phyloP scores from a whole-genome alignment of 2,888 invertebrate genomes.

The Pterostichus niger region DNA sequence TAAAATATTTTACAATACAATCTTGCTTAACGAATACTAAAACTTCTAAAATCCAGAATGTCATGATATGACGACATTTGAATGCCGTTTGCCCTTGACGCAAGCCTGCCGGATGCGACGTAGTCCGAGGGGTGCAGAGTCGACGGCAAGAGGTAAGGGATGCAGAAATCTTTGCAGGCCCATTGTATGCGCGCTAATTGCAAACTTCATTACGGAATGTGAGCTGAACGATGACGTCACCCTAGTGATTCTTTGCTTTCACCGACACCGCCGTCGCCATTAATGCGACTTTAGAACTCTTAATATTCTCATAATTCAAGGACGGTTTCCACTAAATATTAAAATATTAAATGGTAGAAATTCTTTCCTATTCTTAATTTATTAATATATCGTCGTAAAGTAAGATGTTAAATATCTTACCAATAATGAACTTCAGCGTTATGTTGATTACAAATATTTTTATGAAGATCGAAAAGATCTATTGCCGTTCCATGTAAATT shows the following conservation, averaged over 20 bases:
- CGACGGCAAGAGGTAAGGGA: conserved; percentile 9
- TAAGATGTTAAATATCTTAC: too few relatives aligned
- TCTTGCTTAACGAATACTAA: too few relatives aligned
- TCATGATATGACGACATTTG: conserved; percentile 19
- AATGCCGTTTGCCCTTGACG: conserved; percentile 21
- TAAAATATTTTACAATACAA: too few relatives aligned
- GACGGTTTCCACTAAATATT: not conserved
- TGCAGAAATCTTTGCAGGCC: conserved; percentile 47
- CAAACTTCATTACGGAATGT: conserved; percentile 60
- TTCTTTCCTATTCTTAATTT: conserved; percentile 15
- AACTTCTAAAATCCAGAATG: not conserved
- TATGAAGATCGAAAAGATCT: too few relatives aligned
- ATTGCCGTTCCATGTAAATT: too few relatives aligned
- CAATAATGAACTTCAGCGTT: too few relatives aligned
- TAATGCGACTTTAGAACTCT: conserved; percentile 42
- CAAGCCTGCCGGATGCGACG: not conserved
- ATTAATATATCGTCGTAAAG: not conserved
- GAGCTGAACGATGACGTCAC: conserved; percentile 41
- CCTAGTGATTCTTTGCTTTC: conserved; percentile 44
- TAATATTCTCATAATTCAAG: conserved; percentile 33
- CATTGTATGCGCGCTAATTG: conserved; percentile 64
- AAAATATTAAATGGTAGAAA: conserved; percentile 10
- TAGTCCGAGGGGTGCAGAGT: conserved; percentile 6
- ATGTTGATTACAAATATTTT: too few relatives aligned
- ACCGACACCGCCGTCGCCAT: conserved; percentile 27